Percentiles rank a stretch among this genome's conserved stretches.
phyloP scores from a whole-genome alignment of 2,888 invertebrate genomes.

The Ophioninae sp. region DNA sequence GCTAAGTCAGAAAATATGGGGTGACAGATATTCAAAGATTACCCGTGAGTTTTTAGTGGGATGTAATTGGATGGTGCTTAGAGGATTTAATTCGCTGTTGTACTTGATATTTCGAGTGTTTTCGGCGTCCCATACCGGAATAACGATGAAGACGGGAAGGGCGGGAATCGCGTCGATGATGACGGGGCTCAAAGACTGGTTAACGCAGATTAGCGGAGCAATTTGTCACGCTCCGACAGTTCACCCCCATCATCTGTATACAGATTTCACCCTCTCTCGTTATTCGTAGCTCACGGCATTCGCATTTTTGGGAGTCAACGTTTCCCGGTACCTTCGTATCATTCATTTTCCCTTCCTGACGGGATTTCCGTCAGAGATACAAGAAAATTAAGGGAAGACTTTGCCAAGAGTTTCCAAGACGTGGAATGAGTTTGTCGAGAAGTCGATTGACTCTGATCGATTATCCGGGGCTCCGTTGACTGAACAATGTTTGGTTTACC shows the following conservation, averaged over 20 bases:
- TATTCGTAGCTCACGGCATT: conserved; percentile 50
- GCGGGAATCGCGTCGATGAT: conserved; percentile 68
- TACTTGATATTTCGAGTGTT: conserved; percentile 62
- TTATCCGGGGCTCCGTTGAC: conserved; percentile 21
- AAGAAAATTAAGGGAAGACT: conserved; percentile 61
- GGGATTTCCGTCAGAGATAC: conserved; percentile 59
- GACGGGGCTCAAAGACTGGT: conserved; percentile 78
- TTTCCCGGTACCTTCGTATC: conserved; percentile 63
- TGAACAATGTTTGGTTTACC: conserved; percentile 15
- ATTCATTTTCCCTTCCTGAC: conserved; percentile 63
- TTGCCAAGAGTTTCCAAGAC: conserved; percentile 32
- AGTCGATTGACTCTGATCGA: conserved; percentile 52
- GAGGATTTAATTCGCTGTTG: conserved; percentile 53
- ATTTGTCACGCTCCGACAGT: conserved; percentile 80
- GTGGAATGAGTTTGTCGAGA: conserved; percentile 39
- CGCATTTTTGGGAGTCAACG: conserved; percentile 37
- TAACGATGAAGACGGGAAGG: conserved; percentile 57
- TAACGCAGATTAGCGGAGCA: conserved; percentile 80
- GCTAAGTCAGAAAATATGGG: background rate
- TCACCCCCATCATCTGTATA: conserved; percentile 67
- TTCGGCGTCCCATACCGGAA: conserved; percentile 72
- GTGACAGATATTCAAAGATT: background rate
- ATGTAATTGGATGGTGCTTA: conserved; percentile 10
- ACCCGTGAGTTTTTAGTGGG: conserved; percentile 16
- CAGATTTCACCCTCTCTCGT: conserved; percentile 41